These are phyloP conservation scores for Siniperca undulata DNA, from an alignment of 2,797 vertebrate genomes.

Conservation along the genomic window DNA sequence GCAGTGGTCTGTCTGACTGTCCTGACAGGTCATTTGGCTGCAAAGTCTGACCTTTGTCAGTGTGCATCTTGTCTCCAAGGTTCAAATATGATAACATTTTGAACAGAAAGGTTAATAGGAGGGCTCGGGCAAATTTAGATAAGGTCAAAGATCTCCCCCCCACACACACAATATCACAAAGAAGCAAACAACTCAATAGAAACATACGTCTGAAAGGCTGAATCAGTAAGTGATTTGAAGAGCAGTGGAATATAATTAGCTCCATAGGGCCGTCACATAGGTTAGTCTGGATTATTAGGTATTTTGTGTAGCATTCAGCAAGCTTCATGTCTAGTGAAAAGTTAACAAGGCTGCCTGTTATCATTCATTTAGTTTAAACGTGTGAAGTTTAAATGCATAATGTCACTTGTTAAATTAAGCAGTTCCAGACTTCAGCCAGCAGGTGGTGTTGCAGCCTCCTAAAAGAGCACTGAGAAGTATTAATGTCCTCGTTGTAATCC, in stretches of 20 bases:
- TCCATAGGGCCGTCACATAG: not conserved
- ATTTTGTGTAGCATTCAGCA: not conserved
- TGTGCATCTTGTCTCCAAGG: constrained; percentile 55
- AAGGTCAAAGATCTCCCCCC: constrained; percentile 77
- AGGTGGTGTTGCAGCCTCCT: constrained; percentile 51
- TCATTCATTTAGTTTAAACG: not conserved
- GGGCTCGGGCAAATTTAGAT: constrained; percentile 54
- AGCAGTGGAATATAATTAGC: constrained; percentile 44
- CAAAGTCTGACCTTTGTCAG: constrained; percentile 80
- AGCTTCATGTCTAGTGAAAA: not conserved
- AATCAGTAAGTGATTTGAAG: constrained; percentile 19
- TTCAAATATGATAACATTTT: constrained; percentile 79
- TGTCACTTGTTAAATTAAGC: not conserved
- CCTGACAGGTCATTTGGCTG: constrained; percentile 71
- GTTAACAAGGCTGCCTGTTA: constrained; percentile 10
- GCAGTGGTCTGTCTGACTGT: constrained; percentile 43
- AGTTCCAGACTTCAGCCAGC: constrained; percentile 24
- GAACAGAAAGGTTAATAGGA: constrained; percentile 85
- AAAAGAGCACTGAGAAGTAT: constrained; percentile 21
- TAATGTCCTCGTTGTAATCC: constrained; percentile 42
- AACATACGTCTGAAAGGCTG: constrained; percentile 14
- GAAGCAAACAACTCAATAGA: constrained; percentile 46
- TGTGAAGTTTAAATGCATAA: not conserved
- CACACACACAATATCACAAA: not conserved
- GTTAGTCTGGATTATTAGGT: constrained; percentile 11